Base-by-base conservation (phyloP, 2,113 vertebrate genomes). In the Entomyzon cyanotis region DNA sequence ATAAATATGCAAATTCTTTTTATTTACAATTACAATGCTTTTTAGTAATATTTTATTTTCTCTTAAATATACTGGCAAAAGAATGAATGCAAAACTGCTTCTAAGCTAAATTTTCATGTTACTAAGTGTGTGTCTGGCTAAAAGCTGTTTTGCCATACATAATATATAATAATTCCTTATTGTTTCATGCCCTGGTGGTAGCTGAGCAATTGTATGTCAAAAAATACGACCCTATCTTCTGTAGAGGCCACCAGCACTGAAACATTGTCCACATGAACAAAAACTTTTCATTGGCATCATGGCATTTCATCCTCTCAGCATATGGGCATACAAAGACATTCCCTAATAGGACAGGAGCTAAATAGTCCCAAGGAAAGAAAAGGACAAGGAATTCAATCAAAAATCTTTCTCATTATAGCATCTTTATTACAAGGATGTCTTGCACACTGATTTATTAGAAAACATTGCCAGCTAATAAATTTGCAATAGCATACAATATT, bases 381-480 rank as follows among this genome's bases (percentile, higher is more conserved):
- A 64, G n/a, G 19, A 75, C 44, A 71, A 58, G 42, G 18, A 94
- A 59, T 33, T 78, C 33, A 78, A 73, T 63, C 27, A 70, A 81
- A 67, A 53, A 49, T 80, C 60, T 71, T 74, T 79, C 69, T 81
- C 73, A 14, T 86, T 67, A 33, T 70, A 77, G 27, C 16, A 75
- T 84, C 65, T 71, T 84, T 84, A 44, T 90, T 92, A 41, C 27
- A 35, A 64, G 17, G 79, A 83, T 84, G 44, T 12, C n/a, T 93
- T 85, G 44, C 55, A 88, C 41, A 65, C 27, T 69, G 71, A 74
- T 82, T 73, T 88, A 77, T 92, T 87, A 77, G 65, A 64, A 88
- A 76, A 21, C 55, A 74, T 67, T 85, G 71, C 79, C 88, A 94
- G 83, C 42, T 92, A 88, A 94, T 93, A 90, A 90, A 92, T 96